Evolutionary conservation across 1,140 invertebrate species (phyloP), one percentile per base, ranked within the genome.

Genomic region (Lucilia sericata): DNA sequence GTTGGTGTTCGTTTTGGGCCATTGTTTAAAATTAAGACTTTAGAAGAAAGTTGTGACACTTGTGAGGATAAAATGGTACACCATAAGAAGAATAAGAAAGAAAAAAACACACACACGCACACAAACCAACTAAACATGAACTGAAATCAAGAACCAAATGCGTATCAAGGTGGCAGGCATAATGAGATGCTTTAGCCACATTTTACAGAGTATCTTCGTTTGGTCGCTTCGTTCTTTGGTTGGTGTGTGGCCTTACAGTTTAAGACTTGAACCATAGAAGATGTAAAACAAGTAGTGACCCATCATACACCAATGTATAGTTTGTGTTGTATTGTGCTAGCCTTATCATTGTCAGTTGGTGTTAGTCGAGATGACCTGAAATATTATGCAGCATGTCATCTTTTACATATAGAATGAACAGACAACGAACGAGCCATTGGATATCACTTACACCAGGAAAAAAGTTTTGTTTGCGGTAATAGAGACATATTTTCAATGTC

Each of bases 11-110:
- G 5, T 60, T 60, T n/a, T n/a, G 55, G n/a, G 55, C 14, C 55
- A 14, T 60, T 60, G 55, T 78, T 78, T 42, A 17, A 78, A 78
- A 78, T 78, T 78, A 78, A 75, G 74, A 78, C 36, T 75, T 75
- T 42, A 34, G 34, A 75, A 17, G 34, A 75, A 75, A 75, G 74
- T 75, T 75, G 30, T 75, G 74, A 75, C 74, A 75, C 74, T 75
- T 75, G 25, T 30, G 13, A 75, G 74, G 74, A 75, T 75, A 75
- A 75, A 75, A 60, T 60, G 55, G n/a, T 7, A 60, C 5, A 60
- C 5, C 5, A 60, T 17, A 14, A 60, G 14, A 51, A 51, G 5
- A 60, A 60, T n/a, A 60, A 14, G 42, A 8, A 42, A 42, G 5
- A 42, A 42, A 60, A 2, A 60, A 13, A 60, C 55, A 60, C 55